Percentiles rank a stretch among this genome's conserved stretches.
Conservation (phyloP, 2,888 invertebrate species). For the Rotaria sp. region DNA sequence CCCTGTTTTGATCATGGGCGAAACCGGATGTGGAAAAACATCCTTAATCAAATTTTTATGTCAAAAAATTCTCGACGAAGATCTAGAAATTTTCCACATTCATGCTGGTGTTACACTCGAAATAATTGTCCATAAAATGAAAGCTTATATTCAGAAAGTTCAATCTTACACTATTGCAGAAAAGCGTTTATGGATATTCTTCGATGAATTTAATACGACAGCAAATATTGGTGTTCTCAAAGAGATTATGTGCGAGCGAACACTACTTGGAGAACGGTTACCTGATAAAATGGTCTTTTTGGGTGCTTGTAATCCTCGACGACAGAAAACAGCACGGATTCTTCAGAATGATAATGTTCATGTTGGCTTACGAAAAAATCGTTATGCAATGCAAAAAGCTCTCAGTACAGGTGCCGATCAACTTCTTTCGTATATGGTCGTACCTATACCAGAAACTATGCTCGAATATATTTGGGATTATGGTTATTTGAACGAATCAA, state of each 20-base stretch:
- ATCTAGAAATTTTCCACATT: constrained; percentile 43
- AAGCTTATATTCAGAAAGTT: constrained; percentile 46
- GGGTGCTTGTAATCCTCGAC: constrained; percentile 52
- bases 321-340: constrained; percentile 45
- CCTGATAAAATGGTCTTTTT: constrained; percentile 48
- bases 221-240: constrained; percentile 51
- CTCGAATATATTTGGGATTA: constrained; percentile 32
- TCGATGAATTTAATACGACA: constrained; percentile 53
- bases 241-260: constrained; percentile 51
- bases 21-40: constrained; percentile 53
- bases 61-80: constrained; percentile 46
- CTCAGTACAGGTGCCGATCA: background rate
- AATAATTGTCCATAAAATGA: constrained; percentile 48
- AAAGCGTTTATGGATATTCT: constrained; percentile 35
- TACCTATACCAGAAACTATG: constrained; percentile 33
- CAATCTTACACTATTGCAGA: constrained; percentile 29
- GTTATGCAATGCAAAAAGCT: constrained; percentile 25
- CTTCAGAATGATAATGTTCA: constrained; percentile 27
- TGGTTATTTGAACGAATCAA: constrained; percentile 25
- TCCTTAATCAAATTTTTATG: constrained; percentile 51
- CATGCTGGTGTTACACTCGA: constrained; percentile 50
- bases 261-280: constrained; percentile 46
- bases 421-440: constrained; percentile 34
- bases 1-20: constrained; percentile 54
- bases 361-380: constrained; percentile 28